Evolutionary conservation across 2,113 vertebrate species (phyloP).

Genomic region (Aviceda subcristata): DNA sequence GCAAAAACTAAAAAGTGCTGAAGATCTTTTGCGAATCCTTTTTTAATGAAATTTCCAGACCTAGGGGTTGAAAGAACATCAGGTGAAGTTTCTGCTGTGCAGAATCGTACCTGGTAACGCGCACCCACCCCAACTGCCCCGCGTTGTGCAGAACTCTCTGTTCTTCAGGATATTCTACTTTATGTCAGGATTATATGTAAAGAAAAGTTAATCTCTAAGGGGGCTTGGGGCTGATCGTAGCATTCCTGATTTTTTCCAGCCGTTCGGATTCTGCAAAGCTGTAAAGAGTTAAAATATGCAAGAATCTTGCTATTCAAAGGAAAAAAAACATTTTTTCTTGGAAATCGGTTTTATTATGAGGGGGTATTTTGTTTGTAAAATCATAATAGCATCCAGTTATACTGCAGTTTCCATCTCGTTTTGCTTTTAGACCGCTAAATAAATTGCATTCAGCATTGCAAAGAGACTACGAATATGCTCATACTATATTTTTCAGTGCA

Average conservation of each 20-base stretch:
- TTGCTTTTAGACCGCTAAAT: neutral
- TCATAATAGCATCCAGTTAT: neutral
- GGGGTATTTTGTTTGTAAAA: neutral
- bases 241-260: conserved; percentile 31
- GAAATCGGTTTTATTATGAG: neutral
- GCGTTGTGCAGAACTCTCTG: neutral
- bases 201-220: neutral
- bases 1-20: neutral
- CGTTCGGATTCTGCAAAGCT: neutral
- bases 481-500: fast-evolving
- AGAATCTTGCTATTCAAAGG: neutral
- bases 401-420: neutral
- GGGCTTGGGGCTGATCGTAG: neutral
- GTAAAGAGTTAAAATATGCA: neutral
- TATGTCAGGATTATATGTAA: neutral
- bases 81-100: conserved; percentile 7
- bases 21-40: conserved; percentile 34
- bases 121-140: neutral
- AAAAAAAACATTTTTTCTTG: neutral
- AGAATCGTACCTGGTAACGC: neutral
- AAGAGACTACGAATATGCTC: fast-evolving
- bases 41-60: conserved; percentile 63
- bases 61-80: conserved; percentile 31
- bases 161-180: neutral
- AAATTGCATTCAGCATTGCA: neutral